Percentiles rank a stretch among this genome's conserved stretches.
phyloP scores from a whole-genome alignment of 2,797 vertebrate species.

The Eulemur coronatus region DNA sequence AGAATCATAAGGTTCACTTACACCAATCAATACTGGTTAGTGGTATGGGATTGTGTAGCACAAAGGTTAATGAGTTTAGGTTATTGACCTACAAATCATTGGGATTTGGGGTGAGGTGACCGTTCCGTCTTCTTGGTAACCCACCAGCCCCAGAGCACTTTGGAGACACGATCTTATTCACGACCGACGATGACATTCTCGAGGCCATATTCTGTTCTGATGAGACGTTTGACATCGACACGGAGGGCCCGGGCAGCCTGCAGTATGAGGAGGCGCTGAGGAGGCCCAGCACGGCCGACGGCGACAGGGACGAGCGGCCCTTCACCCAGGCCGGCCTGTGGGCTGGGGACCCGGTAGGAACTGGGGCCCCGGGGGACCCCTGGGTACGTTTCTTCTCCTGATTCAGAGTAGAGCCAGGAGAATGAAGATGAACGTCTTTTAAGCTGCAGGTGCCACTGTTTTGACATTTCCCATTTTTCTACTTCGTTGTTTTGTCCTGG shows the following conservation, averaged over 20 bases:
- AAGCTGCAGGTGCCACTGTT: not conserved
- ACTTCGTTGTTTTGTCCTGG: conserved; percentile 13
- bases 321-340: conserved; percentile 92
- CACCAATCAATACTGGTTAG: no score
- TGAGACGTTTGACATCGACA: conserved; percentile 88
- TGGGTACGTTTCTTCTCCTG: not conserved
- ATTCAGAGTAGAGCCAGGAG: not conserved
- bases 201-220: conserved; percentile 95
- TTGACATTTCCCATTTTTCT: conserved; percentile 41
- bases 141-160: conserved; percentile 94
- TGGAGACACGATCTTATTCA: conserved; percentile 98
- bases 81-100: not conserved
- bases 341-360: conserved; percentile 73
- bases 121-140: conserved; percentile 28
- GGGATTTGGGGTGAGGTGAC: not conserved
- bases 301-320: conserved; percentile 92
- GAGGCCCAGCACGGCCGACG: conserved; percentile 93
- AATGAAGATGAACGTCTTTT: not conserved
- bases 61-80: not conserved
- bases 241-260: conserved; percentile 79
- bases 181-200: conserved; percentile 95
- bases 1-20: not conserved
- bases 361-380: not conserved
- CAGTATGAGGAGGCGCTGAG: conserved; percentile 89
- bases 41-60: not conserved